These are phyloP conservation scores for Malurus melanocephalus DNA, from an alignment of 2,113 vertebrate genomes.

Conservation along the genomic window DNA sequence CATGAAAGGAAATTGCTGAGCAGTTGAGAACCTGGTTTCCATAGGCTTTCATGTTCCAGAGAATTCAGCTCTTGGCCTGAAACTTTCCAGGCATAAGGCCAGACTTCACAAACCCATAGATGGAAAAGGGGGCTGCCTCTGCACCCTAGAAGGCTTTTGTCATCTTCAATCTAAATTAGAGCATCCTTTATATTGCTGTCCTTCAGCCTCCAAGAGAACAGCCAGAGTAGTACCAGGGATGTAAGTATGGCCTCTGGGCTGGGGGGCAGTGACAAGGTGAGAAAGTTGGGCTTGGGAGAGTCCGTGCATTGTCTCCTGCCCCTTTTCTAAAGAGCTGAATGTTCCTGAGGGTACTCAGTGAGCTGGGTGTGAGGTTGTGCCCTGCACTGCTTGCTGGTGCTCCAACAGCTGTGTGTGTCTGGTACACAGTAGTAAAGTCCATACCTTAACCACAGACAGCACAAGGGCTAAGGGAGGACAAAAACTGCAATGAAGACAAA, in stretches of 20 bases:
- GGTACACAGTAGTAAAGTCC: background rate
- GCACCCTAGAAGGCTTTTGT: background rate
- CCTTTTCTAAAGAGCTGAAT: background rate
- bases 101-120: background rate
- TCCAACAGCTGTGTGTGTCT: background rate
- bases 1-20: background rate
- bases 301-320: background rate
- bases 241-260: background rate
- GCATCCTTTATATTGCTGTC: background rate
- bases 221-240: background rate
- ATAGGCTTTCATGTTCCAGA: background rate
- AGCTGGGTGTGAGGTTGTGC: background rate
- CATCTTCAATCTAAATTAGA: background rate
- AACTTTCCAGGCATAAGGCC: background rate
- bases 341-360: background rate
- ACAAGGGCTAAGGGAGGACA: background rate
- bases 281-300: background rate
- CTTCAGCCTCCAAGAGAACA: background rate
- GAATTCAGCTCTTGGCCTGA: background rate
- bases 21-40: background rate
- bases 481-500: background rate
- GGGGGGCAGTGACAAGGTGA: background rate
- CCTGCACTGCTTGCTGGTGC: background rate
- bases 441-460: background rate
- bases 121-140: background rate